phyloP scores from a whole-genome alignment of 2,797 vertebrate genomes.

The Cyprinella venusta region DNA sequence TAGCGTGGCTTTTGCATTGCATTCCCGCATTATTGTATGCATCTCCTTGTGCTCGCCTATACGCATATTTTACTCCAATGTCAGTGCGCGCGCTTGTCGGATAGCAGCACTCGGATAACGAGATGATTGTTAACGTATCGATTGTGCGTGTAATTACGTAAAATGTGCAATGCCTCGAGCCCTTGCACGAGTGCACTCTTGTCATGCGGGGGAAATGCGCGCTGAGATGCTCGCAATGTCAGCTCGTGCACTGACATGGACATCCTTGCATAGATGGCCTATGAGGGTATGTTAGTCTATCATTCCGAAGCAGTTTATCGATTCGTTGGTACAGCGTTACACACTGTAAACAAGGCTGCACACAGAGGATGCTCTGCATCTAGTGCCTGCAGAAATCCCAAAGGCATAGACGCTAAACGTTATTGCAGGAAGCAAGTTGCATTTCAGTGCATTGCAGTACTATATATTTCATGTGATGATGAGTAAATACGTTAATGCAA shows the following conservation, averaged over 20 bases:
- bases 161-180: slow-evolving; percentile 42
- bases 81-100: slow-evolving; percentile 31
- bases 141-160: slow-evolving; percentile 47
- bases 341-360: slow-evolving; percentile 37
- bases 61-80: slow-evolving; percentile 19
- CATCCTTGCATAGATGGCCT: slow-evolving; percentile 33
- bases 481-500: neutral
- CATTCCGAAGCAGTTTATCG: slow-evolving; percentile 41
- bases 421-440: slow-evolving; percentile 39
- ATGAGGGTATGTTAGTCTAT: slow-evolving; percentile 42
- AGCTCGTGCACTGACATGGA: slow-evolving; percentile 14
- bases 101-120: slow-evolving; percentile 10
- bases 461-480: slow-evolving; percentile 8
- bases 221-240: slow-evolving; percentile 35
- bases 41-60: neutral
- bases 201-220: slow-evolving; percentile 31
- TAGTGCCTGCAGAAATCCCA: slow-evolving; percentile 26
- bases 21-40: slow-evolving; percentile 13
- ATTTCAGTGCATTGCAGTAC: slow-evolving; percentile 21
- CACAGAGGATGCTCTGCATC: slow-evolving; percentile 29
- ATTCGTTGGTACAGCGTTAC: slow-evolving; percentile 41
- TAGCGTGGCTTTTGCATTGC: slow-evolving; percentile 65
- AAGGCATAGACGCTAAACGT: slow-evolving; percentile 14
- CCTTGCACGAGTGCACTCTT: slow-evolving; percentile 16
- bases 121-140: slow-evolving; percentile 37